Base-by-base conservation (phyloP, 2,888 invertebrate genomes). In the Imbricaverruca yamaguchii region DNA sequence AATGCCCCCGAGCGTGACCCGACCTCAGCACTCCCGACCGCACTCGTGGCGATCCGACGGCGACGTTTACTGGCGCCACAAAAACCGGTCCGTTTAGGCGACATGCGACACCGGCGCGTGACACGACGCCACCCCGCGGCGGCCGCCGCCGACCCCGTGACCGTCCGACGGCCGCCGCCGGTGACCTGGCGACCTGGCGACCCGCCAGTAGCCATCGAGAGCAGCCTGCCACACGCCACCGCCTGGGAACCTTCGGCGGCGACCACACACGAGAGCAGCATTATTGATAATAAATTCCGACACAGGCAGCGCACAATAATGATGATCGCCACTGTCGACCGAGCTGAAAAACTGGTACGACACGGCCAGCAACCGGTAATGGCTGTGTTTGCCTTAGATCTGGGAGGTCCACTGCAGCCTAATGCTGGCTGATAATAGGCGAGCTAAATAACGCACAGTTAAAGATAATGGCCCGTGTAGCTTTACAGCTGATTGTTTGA, bases 211-310 rank as follows among this genome's bases (percentile, higher is more conserved):
- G 39, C 39, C 39, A 39, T 39, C 39, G 39, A 39, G 39, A 39
- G 39, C 39, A 39, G 65, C 15, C 65, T n/a, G 65, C 65, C 65
- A 23, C 63, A 23, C 65, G 65, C n/a, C 15, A 23, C 18, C 65
- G 8, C 23, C 65, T 65, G 65, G 65, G 65, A 65, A 65, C 65
- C 18, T 2, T n/a, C 65, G 61, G 23, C 23, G n/a, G 23, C 74
- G 55, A 53, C 74, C 74, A 74, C 74, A 74, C 74, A 55, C 74
- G 55, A 55, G 74, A 18, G 53, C 53, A 18, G 55, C 74, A 55
- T 74, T 74, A 74, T 74, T 74, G 74, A 74, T 74, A 74, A 74
- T 74, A 74, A 74, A 74, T 74, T 53, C 74, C 21, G 74, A 53
- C 74, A 55, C 74, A 55, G 74, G 53, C 13, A 55, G 74, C 39